A percentile compares a stretch with the other conserved stretches of the same genome.
phyloP scores from a whole-genome alignment of 2,888 invertebrate species.

The Zygogramma bicolorata region DNA sequence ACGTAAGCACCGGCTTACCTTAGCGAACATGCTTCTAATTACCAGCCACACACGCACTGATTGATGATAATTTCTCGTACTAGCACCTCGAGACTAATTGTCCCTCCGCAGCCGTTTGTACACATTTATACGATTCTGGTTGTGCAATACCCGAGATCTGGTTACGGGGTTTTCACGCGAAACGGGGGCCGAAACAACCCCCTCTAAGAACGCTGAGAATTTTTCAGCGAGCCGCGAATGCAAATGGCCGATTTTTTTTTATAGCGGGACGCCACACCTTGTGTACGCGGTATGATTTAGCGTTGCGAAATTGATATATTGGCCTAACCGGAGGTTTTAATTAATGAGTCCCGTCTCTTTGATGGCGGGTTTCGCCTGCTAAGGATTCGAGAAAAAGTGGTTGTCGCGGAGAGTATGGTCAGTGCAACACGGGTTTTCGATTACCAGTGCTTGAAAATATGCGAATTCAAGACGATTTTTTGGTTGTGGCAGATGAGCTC shows the following conservation, averaged over 20 bases:
- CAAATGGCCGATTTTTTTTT: neutral
- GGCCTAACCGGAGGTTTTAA: neutral
- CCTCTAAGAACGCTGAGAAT: neutral
- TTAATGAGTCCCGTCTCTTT: neutral
- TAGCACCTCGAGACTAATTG: neutral
- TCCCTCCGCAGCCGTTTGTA: neutral
- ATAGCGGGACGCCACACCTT: neutral
- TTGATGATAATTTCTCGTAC: neutral
- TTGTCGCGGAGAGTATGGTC: neutral
- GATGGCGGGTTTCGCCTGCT: neutral
- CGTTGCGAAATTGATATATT: conserved; percentile 4
- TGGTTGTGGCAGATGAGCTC: too few relatives aligned
- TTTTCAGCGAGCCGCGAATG: neutral
- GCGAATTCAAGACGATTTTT: too few relatives aligned
- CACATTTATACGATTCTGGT: neutral
- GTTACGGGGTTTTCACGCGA: neutral
- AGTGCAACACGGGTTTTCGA: too few relatives aligned
- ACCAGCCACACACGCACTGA: neutral
- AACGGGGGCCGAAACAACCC: conserved; percentile 5
- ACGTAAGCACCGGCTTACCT: neutral
- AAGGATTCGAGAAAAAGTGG: neutral
- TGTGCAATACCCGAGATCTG: neutral
- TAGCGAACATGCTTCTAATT: neutral
- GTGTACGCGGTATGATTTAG: neutral
- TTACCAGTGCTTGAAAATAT: too few relatives aligned